These are phyloP conservation scores for Reticulitermes lucifugus DNA, from an alignment of 2,888 invertebrate genomes.

Conservation along the genomic window DNA sequence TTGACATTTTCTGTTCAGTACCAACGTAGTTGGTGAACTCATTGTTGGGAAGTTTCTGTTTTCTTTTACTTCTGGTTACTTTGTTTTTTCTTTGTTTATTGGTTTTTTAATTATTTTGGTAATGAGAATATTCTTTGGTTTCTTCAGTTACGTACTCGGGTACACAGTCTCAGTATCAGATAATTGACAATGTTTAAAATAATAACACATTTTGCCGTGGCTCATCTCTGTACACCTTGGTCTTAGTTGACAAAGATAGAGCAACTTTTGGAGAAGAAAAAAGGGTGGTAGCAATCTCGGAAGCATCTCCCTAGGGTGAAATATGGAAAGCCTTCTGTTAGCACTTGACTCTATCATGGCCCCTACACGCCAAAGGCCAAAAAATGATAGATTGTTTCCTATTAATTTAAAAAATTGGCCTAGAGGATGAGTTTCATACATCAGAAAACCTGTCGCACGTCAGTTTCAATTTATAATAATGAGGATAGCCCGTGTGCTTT, in stretches of 20 bases:
- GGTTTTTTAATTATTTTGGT: no score
- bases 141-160: no score
- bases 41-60: no score
- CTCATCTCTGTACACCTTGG: background rate
- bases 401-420: background rate
- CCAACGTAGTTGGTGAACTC: no score
- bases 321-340: background rate
- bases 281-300: background rate
- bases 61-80: no score
- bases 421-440: background rate
- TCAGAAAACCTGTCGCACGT: background rate
- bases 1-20: no score
- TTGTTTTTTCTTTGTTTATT: no score
- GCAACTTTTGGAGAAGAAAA: background rate
- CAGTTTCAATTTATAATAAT: constrained; percentile 1
- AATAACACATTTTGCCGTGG: no score
- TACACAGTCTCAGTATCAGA: no score
- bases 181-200: no score
- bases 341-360: background rate
- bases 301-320: background rate
- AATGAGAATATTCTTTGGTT: no score
- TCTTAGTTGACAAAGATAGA: background rate
- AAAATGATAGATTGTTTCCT: constrained; percentile 5
- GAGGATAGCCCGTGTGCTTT: no score
- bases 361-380: background rate